Percentiles rank a stretch among this genome's conserved stretches.
Evolutionary conservation across 2,797 vertebrate genomes (phyloP).

Genomic region (Alectoris magna): DNA sequence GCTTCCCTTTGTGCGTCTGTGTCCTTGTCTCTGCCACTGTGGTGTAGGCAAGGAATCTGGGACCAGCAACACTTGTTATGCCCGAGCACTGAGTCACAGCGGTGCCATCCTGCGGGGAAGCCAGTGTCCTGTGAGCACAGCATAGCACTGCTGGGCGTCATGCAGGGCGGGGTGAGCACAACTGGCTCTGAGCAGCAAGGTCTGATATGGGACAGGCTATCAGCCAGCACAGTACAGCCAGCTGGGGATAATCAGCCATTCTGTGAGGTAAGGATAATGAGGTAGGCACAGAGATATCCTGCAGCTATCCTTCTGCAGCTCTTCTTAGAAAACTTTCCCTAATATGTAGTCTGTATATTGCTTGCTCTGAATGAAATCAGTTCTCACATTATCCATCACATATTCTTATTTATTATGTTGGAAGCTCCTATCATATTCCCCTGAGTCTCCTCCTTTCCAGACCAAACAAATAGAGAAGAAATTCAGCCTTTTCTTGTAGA

Average conservation of each 20-base stretch:
- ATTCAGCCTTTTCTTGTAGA: background rate
- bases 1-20: background rate
- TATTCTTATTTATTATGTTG: background rate
- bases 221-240: background rate
- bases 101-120: background rate
- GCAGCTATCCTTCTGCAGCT: conserved; percentile 49
- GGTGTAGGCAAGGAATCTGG: rapidly evolving
- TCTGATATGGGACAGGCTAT: conserved; percentile 9
- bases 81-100: background rate
- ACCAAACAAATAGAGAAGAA: background rate
- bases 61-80: background rate
- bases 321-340: conserved; percentile 33
- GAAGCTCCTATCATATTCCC: background rate
- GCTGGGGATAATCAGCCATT: conserved; percentile 9
- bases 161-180: background rate
- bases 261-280: conserved; percentile 44
- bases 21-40: background rate
- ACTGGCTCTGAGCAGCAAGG: rapidly evolving
- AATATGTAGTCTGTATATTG: background rate
- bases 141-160: rapidly evolving
- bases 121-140: background rate
- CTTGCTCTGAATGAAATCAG: conserved; percentile 4
- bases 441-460: background rate
- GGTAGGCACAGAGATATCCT: conserved; percentile 32
- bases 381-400: background rate